phyloP scores from a whole-genome alignment of 2,113 vertebrate species.

The Pontoporia blainvillei region DNA sequence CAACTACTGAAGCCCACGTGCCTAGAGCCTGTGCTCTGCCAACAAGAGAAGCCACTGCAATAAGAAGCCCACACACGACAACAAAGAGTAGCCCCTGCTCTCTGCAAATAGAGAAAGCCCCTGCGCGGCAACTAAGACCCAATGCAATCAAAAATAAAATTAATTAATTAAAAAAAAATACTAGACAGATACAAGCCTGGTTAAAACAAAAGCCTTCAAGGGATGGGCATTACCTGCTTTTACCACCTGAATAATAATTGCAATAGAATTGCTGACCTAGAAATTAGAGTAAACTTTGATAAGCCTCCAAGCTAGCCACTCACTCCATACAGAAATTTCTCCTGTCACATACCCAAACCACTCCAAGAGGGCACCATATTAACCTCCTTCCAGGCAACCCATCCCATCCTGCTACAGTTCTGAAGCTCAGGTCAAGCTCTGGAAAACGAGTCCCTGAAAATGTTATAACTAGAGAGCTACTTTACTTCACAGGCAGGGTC shows the following conservation, averaged over 20 bases:
- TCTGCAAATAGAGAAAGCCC: too few relatives aligned
- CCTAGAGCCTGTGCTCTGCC: too few relatives aligned
- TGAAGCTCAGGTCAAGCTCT: not conserved
- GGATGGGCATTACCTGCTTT: not conserved
- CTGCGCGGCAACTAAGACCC: too few relatives aligned
- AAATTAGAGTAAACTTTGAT: not conserved
- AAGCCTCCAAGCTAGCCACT: not conserved
- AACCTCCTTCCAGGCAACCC: not conserved
- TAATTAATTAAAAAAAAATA: too few relatives aligned
- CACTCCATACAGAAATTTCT: not conserved
- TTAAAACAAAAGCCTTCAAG: not conserved
- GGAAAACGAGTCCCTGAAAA: slow-evolving; percentile 4
- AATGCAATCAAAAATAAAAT: too few relatives aligned
- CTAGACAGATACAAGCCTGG: not conserved
- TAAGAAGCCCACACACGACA: too few relatives aligned
- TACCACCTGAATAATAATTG: not conserved
- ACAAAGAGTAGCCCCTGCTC: too few relatives aligned
- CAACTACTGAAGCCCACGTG: too few relatives aligned
- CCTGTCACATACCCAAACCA: not conserved
- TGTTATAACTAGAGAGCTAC: not conserved
- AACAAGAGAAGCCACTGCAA: too few relatives aligned
- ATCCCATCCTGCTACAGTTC: not conserved
- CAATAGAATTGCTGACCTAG: not conserved
- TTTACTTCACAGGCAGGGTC: not conserved
- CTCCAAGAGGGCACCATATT: not conserved